Conservation (phyloP, 35 echinoderm and acorn worm species). For the Apostichopus parvimensis region DNA sequence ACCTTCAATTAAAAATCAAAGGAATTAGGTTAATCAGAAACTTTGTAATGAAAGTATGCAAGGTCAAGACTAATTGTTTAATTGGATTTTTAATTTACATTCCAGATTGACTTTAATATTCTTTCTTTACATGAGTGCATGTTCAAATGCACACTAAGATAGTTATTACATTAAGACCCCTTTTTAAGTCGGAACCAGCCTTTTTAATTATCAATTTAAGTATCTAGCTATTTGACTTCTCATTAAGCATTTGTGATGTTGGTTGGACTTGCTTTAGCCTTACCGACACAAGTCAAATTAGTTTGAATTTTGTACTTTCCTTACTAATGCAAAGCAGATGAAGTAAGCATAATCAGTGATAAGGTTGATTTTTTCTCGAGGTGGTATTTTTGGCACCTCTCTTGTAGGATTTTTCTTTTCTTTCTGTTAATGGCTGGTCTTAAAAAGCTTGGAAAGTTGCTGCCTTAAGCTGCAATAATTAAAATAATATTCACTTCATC, state of each 20-base stretch:
- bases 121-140: not conserved
- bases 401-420: not conserved
- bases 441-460: constrained; percentile 37
- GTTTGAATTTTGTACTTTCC: not conserved
- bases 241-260: not conserved
- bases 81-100: constrained; percentile 4
- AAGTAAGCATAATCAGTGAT: not conserved
- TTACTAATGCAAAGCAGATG: not conserved
- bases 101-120: not conserved
- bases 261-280: not conserved
- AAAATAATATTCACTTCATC: not conserved
- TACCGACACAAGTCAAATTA: not conserved
- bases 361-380: not conserved
- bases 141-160: not conserved
- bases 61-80: not conserved
- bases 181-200: not conserved
- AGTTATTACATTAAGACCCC: not conserved
- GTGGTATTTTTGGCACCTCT: not conserved
- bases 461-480: constrained; percentile 3
- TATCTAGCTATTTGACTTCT: not conserved
- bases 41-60: not conserved
- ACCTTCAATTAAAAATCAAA: constrained; percentile 6
- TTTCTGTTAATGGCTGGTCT: constrained; percentile 25
- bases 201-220: not conserved
- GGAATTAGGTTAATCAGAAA: not conserved